Evolutionary conservation across 2,797 vertebrate genomes (phyloP).

Genomic region (Anomalospiza imberbis): DNA sequence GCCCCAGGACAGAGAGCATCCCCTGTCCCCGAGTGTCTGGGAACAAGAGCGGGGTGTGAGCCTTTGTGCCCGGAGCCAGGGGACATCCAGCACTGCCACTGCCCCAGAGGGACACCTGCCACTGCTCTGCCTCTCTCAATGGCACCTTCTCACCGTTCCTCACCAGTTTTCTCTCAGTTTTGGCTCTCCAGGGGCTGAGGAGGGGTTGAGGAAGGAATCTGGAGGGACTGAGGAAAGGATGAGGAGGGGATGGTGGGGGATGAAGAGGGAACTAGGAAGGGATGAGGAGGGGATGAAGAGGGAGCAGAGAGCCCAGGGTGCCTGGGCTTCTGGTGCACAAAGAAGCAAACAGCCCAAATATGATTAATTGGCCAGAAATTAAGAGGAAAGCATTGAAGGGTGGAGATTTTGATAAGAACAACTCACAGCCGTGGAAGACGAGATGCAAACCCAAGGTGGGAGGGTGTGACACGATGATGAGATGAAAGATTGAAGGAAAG

Average conservation of each 20-base stretch:
- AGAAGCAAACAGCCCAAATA: too few relatives aligned
- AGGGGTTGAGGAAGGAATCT: neutral
- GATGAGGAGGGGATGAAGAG: too few relatives aligned
- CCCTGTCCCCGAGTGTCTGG: neutral
- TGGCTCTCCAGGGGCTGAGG: neutral
- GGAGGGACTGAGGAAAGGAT: neutral
- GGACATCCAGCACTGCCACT: neutral
- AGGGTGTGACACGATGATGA: too few relatives aligned
- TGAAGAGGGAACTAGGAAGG: too few relatives aligned
- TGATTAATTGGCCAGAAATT: too few relatives aligned
- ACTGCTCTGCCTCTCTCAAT: neutral
- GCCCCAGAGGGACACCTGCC: neutral
- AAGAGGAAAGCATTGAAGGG: too few relatives aligned
- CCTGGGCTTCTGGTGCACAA: neutral
- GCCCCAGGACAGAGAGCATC: neutral
- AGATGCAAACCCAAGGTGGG: too few relatives aligned
- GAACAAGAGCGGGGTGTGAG: neutral
- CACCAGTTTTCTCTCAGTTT: neutral
- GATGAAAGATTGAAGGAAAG: too few relatives aligned
- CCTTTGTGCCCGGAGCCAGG: neutral
- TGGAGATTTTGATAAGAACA: too few relatives aligned
- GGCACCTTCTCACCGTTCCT: neutral
- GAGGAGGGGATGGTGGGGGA: too few relatives aligned
- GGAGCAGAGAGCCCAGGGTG: neutral
- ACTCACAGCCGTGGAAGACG: too few relatives aligned